Evolutionary conservation across 1,140 invertebrate species (phyloP), one percentile per base, ranked within the genome.

Genomic region (Drosophila ananassae): DNA sequence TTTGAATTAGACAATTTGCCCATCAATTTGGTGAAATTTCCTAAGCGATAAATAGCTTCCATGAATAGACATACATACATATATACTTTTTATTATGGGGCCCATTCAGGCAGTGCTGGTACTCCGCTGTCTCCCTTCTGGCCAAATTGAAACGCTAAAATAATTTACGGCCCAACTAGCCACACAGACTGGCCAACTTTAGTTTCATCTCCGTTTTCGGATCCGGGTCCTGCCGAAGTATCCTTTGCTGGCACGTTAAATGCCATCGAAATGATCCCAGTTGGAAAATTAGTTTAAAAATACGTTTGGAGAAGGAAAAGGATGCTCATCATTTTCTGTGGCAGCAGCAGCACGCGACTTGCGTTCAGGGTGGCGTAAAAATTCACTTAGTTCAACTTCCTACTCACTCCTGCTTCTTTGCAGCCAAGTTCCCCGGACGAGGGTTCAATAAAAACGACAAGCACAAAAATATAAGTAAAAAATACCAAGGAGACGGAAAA

Each of bases 281-380:
- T 85, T 85, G 82, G 83, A 87, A 87, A 85, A 85, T 85, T 85
- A 85, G 82, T 85, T 85, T 85, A 82, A 89, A 89, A 82, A 85
- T 82, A 85, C 79, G 78, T 83, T 69, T 68, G 54, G 66, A 50
- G 53, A 44, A 63, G 28, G 41, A n/a, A 37, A 55, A 69, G 64
- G 50, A 68, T 44, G 60, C 32, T 68, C 62, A 69, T 69, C 39
- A 30, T 54, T 59, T 62, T 58, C 60, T 79, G 66, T 61, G 67
- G 57, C 46, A 39, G 52, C 46, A 44, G 51, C 46, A 62, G 63
- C 68, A 57, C 69, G 68, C 61, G 69, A 55, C 64, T 39, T 76
- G 62, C 79, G 66, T 79, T 89, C 69, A 68, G 83, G 83, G 71
- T 87, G 83, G 82, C 83, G 72, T 87, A 82, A 89, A 87, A 87